These are phyloP conservation scores for Danio choprae DNA, from an alignment of 2,797 vertebrate genomes.

Conservation along the genomic window DNA sequence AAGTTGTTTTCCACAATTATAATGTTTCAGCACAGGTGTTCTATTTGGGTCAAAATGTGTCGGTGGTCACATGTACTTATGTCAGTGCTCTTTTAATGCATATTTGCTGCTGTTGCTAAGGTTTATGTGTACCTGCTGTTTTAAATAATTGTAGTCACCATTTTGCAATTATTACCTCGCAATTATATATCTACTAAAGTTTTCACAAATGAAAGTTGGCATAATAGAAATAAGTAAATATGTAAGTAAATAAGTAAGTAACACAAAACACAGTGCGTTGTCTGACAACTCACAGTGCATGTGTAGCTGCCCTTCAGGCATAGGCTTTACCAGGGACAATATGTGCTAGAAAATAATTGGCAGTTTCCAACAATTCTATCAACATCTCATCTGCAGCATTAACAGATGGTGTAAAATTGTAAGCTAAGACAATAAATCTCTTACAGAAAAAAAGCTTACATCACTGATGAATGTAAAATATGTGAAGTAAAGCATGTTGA, in stretches of 20 bases:
- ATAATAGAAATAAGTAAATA: too few relatives aligned
- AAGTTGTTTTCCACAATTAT: neutral
- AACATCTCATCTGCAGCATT: neutral
- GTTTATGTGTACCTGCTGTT: neutral
- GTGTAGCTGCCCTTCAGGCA: neutral
- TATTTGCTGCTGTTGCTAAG: neutral
- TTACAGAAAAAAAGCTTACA: too few relatives aligned
- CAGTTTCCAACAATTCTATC: neutral
- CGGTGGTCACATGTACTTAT: neutral
- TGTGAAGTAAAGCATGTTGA: too few relatives aligned
- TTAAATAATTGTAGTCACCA: neutral
- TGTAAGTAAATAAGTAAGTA: too few relatives aligned
- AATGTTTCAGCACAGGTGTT: neutral
- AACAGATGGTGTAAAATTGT: neutral
- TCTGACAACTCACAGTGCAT: neutral
- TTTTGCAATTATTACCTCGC: neutral
- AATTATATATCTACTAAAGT: too few relatives aligned
- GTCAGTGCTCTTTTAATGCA: neutral
- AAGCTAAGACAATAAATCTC: neutral
- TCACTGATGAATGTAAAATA: too few relatives aligned
- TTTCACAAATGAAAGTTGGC: too few relatives aligned
- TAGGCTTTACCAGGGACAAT: neutral
- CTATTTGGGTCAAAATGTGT: neutral
- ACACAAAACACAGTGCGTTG: neutral
- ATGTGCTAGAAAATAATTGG: conserved; percentile 5